Evolutionary conservation across 2,797 vertebrate genomes (phyloP).

Genomic region (Fratercula arctica): DNA sequence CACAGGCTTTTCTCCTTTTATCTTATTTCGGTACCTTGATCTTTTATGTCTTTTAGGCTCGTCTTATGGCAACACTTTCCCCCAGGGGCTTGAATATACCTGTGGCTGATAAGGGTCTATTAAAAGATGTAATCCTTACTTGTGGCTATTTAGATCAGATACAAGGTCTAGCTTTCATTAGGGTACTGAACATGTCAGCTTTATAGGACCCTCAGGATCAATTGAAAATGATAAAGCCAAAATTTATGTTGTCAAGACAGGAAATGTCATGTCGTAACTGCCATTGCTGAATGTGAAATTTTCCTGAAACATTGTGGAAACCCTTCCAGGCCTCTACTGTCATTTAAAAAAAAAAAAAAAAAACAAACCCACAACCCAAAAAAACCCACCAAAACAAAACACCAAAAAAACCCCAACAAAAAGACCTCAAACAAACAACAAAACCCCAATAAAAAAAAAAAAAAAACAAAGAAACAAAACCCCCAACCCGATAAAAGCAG

Average conservation of each 20-base stretch:
- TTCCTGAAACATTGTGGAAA: not conserved
- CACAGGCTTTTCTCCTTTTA: not conserved
- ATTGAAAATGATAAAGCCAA: not conserved
- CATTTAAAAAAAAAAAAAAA: not conserved
- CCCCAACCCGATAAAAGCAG: not conserved
- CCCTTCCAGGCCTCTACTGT: not conserved
- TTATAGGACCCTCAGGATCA: not conserved
- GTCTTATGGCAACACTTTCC: not conserved
- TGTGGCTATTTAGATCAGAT: not conserved
- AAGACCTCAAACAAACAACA: not conserved
- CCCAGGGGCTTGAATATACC: not conserved
- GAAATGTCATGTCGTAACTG: not conserved
- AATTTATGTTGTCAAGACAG: not conserved
- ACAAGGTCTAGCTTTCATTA: not conserved
- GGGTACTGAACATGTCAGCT: not conserved
- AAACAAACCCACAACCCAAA: too few species aligned
- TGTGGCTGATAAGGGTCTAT: not conserved
- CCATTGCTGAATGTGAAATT: not conserved
- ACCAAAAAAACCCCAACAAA: too few species aligned
- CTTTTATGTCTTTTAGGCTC: not conserved
- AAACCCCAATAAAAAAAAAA: not conserved
- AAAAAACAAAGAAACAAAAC: not conserved
- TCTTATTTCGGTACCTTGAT: not conserved
- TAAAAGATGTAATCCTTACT: not conserved
- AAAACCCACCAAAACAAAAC: too few species aligned